Evolutionary conservation across 2,888 invertebrate species (phyloP), one percentile per base, ranked within the genome.

Genomic region (Malachius bipustulatus): DNA sequence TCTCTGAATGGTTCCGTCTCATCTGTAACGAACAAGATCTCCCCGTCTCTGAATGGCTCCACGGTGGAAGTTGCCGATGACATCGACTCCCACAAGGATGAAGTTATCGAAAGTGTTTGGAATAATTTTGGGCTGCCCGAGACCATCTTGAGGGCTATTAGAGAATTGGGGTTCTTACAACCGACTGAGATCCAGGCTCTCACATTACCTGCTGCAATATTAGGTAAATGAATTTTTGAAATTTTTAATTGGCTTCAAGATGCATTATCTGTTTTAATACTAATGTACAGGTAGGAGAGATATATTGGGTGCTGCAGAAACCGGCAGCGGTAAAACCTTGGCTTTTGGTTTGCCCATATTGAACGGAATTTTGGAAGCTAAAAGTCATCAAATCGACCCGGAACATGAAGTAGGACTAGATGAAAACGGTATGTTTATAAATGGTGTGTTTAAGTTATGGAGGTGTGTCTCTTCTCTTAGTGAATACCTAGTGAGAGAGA

Each of bases 231-330:
- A 19, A 6, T 19, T 8, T 19, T 19, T 19, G n/a, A 8, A 19
- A 19, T 19, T 19, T n/a, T 26, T 11, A 30, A 8, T 32, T 35
- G n/a, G 6, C n/a, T 6, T 19, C 24, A n/a, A 19, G n/a, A 8
- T 19, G 24, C 24, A 19, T 19, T 19, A 8, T 19, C 24, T 19
- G n/a, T 19, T 19, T n/a, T n/a, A n/a, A n/a, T n/a, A n/a, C n/a
- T 19, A 8, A 19, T 19, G 6, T 19, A 19, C 6, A 73, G 73
- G 78, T 26, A 72, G 78, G 31, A 73, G 83, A 62, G 96, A 98
- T 61, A 85, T 98, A 46, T 63, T 98, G 1, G 98, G 96, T n/a
- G 97, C 97, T 36, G 97, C 97, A 2, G 94, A 97, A 68, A 98
- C 98, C 0, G 98, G 98, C 1, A 96, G 94, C 62, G 98, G 98